Evolutionary conservation across 2,888 invertebrate genomes (phyloP), one percentile per base, ranked within the genome.

Genomic region (Gastrophysa polygoni): DNA sequence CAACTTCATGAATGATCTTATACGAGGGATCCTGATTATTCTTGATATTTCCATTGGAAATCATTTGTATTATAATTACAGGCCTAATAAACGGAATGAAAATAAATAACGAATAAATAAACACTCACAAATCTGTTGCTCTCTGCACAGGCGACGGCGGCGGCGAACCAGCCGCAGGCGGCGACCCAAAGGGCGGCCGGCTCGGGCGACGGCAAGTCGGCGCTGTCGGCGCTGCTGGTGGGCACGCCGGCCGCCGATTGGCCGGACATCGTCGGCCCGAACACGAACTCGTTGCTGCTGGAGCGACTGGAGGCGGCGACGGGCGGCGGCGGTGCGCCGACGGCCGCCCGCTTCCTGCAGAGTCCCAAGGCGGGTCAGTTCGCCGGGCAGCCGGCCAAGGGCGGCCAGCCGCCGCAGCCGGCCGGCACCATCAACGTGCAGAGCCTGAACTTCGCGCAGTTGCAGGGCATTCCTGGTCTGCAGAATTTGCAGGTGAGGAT

Each of bases 371-470:
- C 70, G 17, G 68, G 68, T 24, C 74, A 74, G 60, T 77, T 72
- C 52, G 72, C 76, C 64, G 74, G 77, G 54, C 77, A 77, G 57
- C 73, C 74, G 28, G 71, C 75, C n/a, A 73, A 74, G 67, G 65
- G 64, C 46, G 68, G 75, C 61, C 34, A 87, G 57, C 82, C 84
- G 29, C 34, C 57, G n/a, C 74, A 73, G 58, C 71, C 71, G 21
- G 64, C 73, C 18, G 73, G 71, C 70, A 80, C 76, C 64, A 78
- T 82, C 82, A 80, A 84, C 82, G 81, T 88, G 59, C 88, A 91
- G 83, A 89, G 91, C 71, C 85, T 92, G 69, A 91, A 91, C 80
- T 83, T 92, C 71, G 87, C 91, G 56, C 87, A 86, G 75, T 80
- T 89, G 65, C 87, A 88, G 71, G 88, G 83, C 72, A 80, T 91